These are phyloP conservation scores for Myotis lucifugus DNA, from an alignment of 2,113 vertebrate species.

Conservation along the genomic window DNA sequence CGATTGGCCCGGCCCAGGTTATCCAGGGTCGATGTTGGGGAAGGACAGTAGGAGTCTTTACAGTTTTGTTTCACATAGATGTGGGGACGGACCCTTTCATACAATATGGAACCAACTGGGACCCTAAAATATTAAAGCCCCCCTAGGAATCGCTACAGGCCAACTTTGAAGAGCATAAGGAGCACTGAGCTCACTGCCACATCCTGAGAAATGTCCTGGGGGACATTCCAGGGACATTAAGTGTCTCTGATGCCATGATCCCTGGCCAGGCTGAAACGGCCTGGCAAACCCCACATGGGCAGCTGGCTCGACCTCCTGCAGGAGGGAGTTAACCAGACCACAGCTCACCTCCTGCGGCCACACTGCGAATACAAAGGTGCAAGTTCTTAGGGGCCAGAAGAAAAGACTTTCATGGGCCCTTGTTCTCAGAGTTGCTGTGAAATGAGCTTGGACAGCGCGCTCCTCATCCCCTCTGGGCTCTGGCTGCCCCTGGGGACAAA, in stretches of 20 bases:
- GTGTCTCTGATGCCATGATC: background rate
- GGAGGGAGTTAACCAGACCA: background rate
- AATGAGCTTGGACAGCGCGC: background rate
- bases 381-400: background rate
- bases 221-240: too few relatives aligned
- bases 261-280: background rate
- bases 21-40: background rate
- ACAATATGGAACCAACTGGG: too few relatives aligned
- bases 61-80: background rate
- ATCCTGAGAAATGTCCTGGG: background rate
- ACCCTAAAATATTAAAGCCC: background rate
- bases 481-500: background rate
- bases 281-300: background rate
- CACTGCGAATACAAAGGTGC: background rate
- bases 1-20: fast-evolving
- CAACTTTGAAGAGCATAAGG: background rate
- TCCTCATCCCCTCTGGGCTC: background rate
- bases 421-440: background rate
- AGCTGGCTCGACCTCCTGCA: too few relatives aligned
- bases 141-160: background rate
- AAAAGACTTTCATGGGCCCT: background rate
- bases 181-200: background rate
- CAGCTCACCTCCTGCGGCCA: background rate
- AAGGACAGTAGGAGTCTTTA: background rate
- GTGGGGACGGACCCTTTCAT: background rate